A percentile compares a stretch with the other conserved stretches of the same genome.
Evolutionary conservation across 1,140 invertebrate species (phyloP).

Genomic region (Eurosta solidaginis): DNA sequence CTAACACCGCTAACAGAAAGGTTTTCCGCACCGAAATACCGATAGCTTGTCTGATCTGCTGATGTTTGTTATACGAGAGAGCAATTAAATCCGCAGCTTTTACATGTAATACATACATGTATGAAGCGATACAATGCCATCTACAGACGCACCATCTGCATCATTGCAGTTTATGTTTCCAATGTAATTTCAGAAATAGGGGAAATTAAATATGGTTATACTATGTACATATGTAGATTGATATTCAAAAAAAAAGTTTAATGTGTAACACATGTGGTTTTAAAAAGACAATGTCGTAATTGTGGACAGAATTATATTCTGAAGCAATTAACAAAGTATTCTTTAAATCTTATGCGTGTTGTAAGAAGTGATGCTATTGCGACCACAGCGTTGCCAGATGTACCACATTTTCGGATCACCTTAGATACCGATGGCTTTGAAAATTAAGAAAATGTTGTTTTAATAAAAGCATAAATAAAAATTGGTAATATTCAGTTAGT

Average conservation of each 20-base stretch:
- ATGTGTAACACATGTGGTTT: slow-evolving; percentile 5
- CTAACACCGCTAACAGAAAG: too few relatives aligned
- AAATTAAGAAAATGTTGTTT: too few relatives aligned
- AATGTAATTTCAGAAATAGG: background rate
- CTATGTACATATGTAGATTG: background rate
- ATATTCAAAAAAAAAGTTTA: background rate
- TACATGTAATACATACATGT: background rate
- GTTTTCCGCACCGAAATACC: too few relatives aligned
- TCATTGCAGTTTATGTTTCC: background rate
- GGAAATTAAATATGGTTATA: background rate
- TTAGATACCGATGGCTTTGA: too few relatives aligned
- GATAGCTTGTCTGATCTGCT: too few relatives aligned
- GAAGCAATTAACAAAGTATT: background rate
- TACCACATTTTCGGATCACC: too few relatives aligned
- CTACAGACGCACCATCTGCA: background rate
- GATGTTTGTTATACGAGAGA: too few relatives aligned
- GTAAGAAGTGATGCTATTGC: too few relatives aligned
- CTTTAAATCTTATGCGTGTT: background rate
- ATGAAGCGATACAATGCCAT: background rate
- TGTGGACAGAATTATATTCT: background rate
- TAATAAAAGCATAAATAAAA: too few relatives aligned
- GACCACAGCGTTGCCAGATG: too few relatives aligned
- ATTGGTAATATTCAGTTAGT: too few relatives aligned
- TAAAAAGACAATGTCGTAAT: background rate
- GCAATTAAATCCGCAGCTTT: too few relatives aligned